Percentiles rank a stretch among this genome's conserved stretches.
These are phyloP conservation scores for Gambelia wislizenii DNA, from an alignment of 2,797 vertebrate species.

Conservation along the genomic window DNA sequence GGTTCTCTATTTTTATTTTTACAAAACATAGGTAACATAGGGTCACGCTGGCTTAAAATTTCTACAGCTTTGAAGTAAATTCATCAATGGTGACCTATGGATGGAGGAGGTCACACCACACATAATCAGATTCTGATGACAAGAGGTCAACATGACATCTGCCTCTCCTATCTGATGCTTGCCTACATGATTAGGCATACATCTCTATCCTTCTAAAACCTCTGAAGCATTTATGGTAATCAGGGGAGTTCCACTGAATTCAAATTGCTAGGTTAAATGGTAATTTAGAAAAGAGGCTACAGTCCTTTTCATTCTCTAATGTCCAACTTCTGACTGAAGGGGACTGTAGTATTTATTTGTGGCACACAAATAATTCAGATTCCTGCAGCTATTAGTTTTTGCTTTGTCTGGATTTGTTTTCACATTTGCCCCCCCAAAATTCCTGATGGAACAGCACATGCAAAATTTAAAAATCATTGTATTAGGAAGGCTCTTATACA, in stretches of 20 bases:
- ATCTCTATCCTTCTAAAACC: constrained; percentile 39
- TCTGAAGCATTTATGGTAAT: constrained; percentile 40
- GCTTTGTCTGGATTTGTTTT: constrained; percentile 16
- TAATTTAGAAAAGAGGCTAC: constrained; percentile 52
- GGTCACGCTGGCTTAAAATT: not conserved
- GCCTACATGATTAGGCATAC: constrained; percentile 41
- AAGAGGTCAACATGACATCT: constrained; percentile 57
- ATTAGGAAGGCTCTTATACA: too few species aligned
- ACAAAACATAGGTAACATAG: not conserved
- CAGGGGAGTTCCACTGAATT: constrained; percentile 20
- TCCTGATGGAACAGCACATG: too few species aligned
- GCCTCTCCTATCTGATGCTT: constrained; percentile 56
- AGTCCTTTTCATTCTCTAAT: constrained; percentile 49
- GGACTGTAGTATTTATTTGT: constrained; percentile 28
- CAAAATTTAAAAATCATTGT: too few species aligned
- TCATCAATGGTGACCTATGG: constrained; percentile 28
- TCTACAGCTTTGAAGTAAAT: constrained; percentile 11
- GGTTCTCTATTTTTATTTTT: not conserved
- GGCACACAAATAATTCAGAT: not conserved
- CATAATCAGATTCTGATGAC: constrained; percentile 53
- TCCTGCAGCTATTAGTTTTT: constrained; percentile 23
- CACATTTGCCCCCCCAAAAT: not conserved
- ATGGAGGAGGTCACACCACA: constrained; percentile 43
- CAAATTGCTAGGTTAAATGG: constrained; percentile 42
- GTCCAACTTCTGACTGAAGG: constrained; percentile 40